Evolutionary conservation across 64 coral and sea anemone species (phyloP).

Genomic region (Trachythela sp.): DNA sequence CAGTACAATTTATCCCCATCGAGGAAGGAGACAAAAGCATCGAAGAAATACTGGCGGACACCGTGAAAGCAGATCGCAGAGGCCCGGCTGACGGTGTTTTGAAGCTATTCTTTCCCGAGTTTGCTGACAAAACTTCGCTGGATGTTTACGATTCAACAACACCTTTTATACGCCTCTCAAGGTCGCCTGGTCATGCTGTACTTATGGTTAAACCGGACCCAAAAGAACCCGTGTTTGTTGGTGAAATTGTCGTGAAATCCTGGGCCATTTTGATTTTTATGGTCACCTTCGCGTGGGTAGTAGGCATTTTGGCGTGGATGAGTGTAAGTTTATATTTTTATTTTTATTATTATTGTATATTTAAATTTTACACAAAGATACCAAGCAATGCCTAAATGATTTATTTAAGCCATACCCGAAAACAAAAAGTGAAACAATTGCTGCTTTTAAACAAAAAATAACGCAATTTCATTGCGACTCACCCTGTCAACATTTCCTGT

Average conservation of each 20-base stretch:
- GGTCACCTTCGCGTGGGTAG: background rate
- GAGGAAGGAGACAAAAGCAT: background rate
- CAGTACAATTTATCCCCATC: background rate
- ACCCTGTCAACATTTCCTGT: too few species aligned
- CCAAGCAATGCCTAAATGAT: too few species aligned
- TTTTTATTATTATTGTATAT: too few species aligned
- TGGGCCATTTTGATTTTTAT: constrained; percentile 21
- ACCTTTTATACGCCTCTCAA: background rate
- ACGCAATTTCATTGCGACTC: too few species aligned
- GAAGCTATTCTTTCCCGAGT: background rate
- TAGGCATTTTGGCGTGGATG: constrained; percentile 21
- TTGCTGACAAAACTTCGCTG: background rate
- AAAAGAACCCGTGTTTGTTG: background rate
- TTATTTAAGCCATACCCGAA: too few species aligned
- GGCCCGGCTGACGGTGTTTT: background rate
- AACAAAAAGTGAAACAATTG: too few species aligned
- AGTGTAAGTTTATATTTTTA: background rate
- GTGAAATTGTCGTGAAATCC: background rate
- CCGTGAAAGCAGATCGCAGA: background rate
- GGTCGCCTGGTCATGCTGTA: background rate
- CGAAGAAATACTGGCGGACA: background rate
- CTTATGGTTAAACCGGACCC: background rate
- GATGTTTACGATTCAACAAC: background rate
- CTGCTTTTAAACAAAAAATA: too few species aligned
- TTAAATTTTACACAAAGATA: too few species aligned